Evolutionary conservation across 2,888 invertebrate species (phyloP).

Genomic region (Drosophila rubida): DNA sequence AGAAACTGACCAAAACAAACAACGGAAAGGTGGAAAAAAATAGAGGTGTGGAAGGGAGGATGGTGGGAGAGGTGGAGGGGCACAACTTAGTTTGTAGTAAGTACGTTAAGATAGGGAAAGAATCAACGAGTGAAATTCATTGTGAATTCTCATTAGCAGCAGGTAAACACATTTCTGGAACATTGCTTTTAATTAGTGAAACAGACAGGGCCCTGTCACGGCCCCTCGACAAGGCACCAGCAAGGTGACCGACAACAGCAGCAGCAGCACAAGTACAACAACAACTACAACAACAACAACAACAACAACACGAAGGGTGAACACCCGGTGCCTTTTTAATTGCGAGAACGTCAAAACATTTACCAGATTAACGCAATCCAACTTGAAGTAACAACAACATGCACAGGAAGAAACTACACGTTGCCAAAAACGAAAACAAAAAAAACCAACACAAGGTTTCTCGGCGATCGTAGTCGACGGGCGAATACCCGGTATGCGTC

Average conservation of each 20-base stretch:
- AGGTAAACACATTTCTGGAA: slow-evolving; percentile 82
- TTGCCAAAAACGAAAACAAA: slow-evolving; percentile 45
- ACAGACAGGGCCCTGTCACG: slow-evolving; percentile 66
- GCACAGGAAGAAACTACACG: slow-evolving; percentile 34
- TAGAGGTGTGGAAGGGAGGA: slow-evolving; percentile 8
- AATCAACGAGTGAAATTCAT: slow-evolving; percentile 79
- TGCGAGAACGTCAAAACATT: slow-evolving; percentile 80
- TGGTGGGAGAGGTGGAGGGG: not conserved
- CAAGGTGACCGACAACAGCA: slow-evolving; percentile 24
- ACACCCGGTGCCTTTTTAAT: slow-evolving; percentile 75
- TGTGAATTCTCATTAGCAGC: slow-evolving; percentile 81
- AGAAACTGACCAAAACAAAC: slow-evolving; percentile 28
- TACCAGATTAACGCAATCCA: slow-evolving; percentile 81
- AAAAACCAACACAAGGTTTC: slow-evolving; percentile 17
- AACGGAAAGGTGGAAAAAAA: not conserved
- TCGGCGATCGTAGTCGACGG: not conserved
- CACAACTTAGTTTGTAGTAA: slow-evolving; percentile 38
- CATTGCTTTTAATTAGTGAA: slow-evolving; percentile 81
- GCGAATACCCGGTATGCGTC: not conserved
- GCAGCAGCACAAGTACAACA: not conserved
- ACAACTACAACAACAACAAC: not conserved
- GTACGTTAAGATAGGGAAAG: slow-evolving; percentile 45
- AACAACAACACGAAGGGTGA: slow-evolving; percentile 37
- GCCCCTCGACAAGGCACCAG: slow-evolving; percentile 17
- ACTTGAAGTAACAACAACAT: slow-evolving; percentile 52